Evolutionary conservation across 2,113 vertebrate species (phyloP), one percentile per base, ranked within the genome.

Genomic region (Xenus cinereus): DNA sequence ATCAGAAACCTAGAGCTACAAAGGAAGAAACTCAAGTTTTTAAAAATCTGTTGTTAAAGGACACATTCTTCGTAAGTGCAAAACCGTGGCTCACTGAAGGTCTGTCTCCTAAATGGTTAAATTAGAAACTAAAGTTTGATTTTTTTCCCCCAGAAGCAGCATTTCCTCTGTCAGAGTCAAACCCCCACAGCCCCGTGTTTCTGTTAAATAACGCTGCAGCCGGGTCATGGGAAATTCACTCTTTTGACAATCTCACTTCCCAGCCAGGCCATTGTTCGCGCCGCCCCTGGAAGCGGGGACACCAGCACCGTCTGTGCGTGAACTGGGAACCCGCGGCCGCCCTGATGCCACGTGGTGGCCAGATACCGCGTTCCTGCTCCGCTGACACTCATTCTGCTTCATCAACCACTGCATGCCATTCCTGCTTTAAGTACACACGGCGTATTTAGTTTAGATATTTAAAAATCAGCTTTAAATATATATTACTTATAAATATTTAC

Each of bases 221-320:
- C 89, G 63, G 96, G 97, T 98, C 98, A 98, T 98, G 98, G 98
- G 98, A 98, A 98, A 97, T 93, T 28, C 95, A 63, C 96, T 97
- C 92, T 82, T 54, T 7, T 81, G 92, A 89, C 89, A 85, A 73
- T 93, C 92, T 87, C 93, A 94, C 89, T 96, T 97, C 95, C 97
- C 86, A 86, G 94, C 93, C 97, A 87, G 92, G 77, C 95, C 95
- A 87, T 74, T 95, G 94, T 96, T 64, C 90, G 85, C 91, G 27
- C 9, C 2, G 80, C 83, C 28, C 2, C 10, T 37, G 92, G 90
- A 48, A 69, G 39, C 32, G 1, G 7, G 12, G 41, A 22, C 56
- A 19, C 26, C 13, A 0, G 26, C 6, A 13, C 73, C 10, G 51
- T 26, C 26, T 6, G 20, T 3, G 6, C 8, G 46, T n/a, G 59